These are phyloP conservation scores for Dione juno DNA, from an alignment of 2,888 invertebrate genomes.

Conservation along the genomic window DNA sequence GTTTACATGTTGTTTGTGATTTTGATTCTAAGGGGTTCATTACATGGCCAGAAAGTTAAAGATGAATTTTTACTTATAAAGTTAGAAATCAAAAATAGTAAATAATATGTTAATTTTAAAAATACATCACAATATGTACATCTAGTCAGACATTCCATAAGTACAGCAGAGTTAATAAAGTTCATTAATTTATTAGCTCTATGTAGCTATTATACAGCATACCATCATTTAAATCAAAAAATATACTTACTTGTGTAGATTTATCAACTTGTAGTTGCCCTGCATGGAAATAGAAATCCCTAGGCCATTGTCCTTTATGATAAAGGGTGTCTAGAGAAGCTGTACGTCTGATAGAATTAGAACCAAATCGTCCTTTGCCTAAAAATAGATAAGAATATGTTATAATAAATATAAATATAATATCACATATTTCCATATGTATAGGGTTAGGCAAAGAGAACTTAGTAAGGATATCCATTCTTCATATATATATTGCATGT, in stretches of 20 bases:
- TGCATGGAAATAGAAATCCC: slow-evolving; percentile 88
- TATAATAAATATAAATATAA: neutral
- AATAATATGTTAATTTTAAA: too few relatives aligned
- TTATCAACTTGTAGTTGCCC: slow-evolving; percentile 89
- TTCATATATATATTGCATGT: too few relatives aligned
- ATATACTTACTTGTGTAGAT: slow-evolving; percentile 87
- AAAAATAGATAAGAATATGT: slow-evolving; percentile 44
- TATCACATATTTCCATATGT: neutral
- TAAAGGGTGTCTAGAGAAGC: slow-evolving; percentile 91
- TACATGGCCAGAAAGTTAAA: neutral
- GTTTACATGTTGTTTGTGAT: neutral
- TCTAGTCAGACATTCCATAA: too few relatives aligned
- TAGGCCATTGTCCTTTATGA: slow-evolving; percentile 90
- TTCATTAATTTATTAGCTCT: too few relatives aligned
- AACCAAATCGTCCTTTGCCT: slow-evolving; percentile 83
- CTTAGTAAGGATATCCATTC: neutral
- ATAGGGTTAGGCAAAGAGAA: neutral
- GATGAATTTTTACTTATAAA: neutral
- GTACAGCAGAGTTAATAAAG: too few relatives aligned
- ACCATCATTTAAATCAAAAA: neutral
- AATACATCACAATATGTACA: too few relatives aligned
- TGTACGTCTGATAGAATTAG: slow-evolving; percentile 87
- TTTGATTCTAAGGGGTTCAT: neutral
- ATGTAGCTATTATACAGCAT: neutral
- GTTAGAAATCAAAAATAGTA: neutral